A percentile compares a stretch with the other conserved stretches of the same genome.
Evolutionary conservation across 2,888 invertebrate genomes (phyloP).

Genomic region (Cataglyphis rosenhaueri): DNA sequence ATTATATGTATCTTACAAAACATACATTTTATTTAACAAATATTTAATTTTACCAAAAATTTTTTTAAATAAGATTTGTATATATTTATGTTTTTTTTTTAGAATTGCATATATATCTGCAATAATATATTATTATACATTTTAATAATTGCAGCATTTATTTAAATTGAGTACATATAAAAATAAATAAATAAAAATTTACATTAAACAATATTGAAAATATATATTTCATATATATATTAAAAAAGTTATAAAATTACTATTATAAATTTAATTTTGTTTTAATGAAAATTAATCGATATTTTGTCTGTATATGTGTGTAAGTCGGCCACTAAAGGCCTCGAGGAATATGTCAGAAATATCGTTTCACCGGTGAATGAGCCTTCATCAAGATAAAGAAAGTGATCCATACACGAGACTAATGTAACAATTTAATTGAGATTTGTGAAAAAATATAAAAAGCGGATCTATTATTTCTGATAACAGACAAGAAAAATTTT

Average conservation of each 20-base stretch:
- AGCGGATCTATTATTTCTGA: not conserved
- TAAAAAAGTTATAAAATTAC: not conserved
- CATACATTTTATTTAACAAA: not conserved
- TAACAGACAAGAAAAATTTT: not conserved
- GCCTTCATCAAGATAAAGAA: conserved; percentile 73
- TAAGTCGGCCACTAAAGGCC: conserved; percentile 81
- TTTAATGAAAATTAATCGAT: not conserved
- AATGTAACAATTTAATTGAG: conserved; percentile 53
- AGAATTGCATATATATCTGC: not conserved
- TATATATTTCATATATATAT: no score
- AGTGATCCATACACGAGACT: conserved; percentile 76
- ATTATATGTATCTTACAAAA: not conserved
- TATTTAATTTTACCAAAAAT: not conserved
- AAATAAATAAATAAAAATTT: not conserved
- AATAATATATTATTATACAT: not conserved
- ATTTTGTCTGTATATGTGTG: conserved; percentile 31
- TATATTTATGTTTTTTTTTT: not conserved
- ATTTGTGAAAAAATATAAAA: conserved; percentile 42
- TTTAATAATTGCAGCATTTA: not conserved
- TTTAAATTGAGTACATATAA: not conserved
- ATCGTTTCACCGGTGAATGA: conserved; percentile 67
- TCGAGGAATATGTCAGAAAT: conserved; percentile 81
- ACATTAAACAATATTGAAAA: not conserved
- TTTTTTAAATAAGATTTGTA: not conserved
- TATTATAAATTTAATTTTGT: conserved; percentile 8